phyloP scores from a whole-genome alignment of 2,797 vertebrate species.

The Phyllotis vaccarum region DNA sequence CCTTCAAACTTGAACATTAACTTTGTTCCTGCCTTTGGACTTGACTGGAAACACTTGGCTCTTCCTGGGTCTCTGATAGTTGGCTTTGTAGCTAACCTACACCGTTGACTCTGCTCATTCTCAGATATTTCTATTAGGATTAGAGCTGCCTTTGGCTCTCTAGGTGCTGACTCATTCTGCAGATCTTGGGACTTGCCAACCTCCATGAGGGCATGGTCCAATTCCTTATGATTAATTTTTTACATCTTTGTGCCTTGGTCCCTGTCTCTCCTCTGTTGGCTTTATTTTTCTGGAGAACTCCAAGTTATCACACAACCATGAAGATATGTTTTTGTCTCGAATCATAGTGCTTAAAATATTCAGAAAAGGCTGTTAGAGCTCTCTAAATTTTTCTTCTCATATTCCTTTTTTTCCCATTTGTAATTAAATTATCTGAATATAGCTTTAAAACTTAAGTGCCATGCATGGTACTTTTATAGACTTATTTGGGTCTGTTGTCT shows the following conservation, averaged over 20 bases:
- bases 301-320: background rate
- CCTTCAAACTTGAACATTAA: background rate
- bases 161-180: background rate
- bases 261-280: accelerated
- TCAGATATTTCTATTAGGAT: background rate
- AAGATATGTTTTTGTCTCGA: background rate
- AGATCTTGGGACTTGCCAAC: background rate
- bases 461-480: background rate
- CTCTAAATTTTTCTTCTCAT: conserved; percentile 4
- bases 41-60: background rate
- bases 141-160: background rate
- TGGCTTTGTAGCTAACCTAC: background rate
- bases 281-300: conserved; percentile 11
- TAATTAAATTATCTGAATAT: conserved; percentile 5
- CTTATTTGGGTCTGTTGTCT: background rate
- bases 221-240: background rate
- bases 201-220: background rate
- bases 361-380: background rate
- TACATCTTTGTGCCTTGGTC: background rate
- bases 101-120: background rate
- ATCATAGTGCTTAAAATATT: background rate
- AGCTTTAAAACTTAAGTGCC: background rate
- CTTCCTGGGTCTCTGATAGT: background rate
- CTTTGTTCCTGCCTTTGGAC: background rate
- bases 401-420: background rate